Conservation (phyloP, 2,797 vertebrate genomes). For the Clangula hyemalis region DNA sequence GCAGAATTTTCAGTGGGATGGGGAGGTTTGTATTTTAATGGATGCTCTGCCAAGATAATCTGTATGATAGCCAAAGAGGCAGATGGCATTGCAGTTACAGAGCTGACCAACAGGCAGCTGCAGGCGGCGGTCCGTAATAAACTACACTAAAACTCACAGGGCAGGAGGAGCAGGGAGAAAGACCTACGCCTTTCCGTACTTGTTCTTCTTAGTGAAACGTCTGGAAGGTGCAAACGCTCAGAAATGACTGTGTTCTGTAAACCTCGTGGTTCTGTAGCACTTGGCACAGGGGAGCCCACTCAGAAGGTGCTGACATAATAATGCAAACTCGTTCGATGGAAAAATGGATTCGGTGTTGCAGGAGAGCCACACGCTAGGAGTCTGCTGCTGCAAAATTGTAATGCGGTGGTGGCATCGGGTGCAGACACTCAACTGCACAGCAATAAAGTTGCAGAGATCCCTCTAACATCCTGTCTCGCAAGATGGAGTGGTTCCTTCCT, state of each 20-base stretch:
- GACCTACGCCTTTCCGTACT: neutral
- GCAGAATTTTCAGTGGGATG: neutral
- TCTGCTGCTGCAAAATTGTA: neutral
- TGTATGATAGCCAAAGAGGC: neutral
- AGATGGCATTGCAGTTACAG: neutral
- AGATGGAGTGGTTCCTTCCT: neutral
- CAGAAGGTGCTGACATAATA: neutral
- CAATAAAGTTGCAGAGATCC: neutral
- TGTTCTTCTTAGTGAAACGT: neutral
- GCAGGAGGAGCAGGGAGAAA: neutral
- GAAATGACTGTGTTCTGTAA: neutral
- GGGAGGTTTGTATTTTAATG: neutral
- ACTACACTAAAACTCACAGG: neutral
- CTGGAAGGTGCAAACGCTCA: neutral
- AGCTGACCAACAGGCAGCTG: neutral
- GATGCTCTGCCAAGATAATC: neutral
- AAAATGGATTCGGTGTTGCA: neutral
- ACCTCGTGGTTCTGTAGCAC: neutral
- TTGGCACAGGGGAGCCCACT: neutral
- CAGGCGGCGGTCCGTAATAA: neutral
- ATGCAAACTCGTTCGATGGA: neutral
- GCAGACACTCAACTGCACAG: neutral
- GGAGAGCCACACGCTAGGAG: neutral
- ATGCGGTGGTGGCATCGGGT: neutral
- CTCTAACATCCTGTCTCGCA: neutral